Conservation (phyloP, 2,888 invertebrate species). For the Melipona bicolor region DNA sequence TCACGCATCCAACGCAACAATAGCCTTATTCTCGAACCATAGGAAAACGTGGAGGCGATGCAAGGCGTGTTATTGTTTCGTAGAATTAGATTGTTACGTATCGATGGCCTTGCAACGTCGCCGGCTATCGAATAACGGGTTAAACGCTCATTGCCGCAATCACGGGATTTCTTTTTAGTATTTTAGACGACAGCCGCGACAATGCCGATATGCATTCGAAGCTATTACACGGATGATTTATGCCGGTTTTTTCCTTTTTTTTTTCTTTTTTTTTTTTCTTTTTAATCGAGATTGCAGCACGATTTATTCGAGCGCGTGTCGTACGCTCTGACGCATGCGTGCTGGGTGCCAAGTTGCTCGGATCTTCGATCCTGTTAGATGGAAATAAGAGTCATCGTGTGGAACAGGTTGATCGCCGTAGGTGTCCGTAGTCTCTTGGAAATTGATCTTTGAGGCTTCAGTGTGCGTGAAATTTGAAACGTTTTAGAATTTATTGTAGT, state of each 20-base stretch:
- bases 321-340: neutral
- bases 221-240: constrained; percentile 23
- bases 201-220: constrained; percentile 40
- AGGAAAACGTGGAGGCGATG: constrained; percentile 5
- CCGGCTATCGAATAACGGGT: constrained; percentile 48
- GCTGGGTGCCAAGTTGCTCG: neutral
- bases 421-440: neutral
- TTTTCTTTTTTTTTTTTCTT: neutral
- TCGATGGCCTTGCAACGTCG: constrained; percentile 42
- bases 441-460: neutral
- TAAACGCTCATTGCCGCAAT: constrained; percentile 38
- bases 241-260: neutral
- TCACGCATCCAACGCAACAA: no score
- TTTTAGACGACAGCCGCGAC: neutral
- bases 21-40: neutral
- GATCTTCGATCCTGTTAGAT: constrained; percentile 4
- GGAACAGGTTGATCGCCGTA: neutral
- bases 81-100: constrained; percentile 45
- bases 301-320: constrained; percentile 29
- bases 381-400: neutral
- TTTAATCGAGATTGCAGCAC: neutral
- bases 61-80: constrained; percentile 50
- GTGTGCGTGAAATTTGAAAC: neutral
- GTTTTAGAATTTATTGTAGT: neutral
- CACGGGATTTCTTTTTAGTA: constrained; percentile 34